These are phyloP conservation scores for Temnothorax ravouxi DNA, from an alignment of 2,888 invertebrate species.

Conservation along the genomic window DNA sequence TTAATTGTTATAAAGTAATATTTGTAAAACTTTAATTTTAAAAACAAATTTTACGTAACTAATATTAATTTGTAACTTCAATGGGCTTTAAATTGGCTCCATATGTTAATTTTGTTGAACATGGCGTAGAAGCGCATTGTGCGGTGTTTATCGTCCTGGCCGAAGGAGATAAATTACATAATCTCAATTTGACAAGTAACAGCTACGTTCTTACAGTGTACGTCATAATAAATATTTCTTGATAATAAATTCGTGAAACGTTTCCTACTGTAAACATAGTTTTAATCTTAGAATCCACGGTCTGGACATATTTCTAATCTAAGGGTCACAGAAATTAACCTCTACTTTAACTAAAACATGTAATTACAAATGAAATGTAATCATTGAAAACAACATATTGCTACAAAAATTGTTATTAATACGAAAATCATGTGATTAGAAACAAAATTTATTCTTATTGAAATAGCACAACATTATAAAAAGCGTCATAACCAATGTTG, in stretches of 20 bases:
- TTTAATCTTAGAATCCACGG: background rate
- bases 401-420: background rate
- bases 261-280: background rate
- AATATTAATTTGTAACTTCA: background rate
- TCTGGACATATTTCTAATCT: background rate
- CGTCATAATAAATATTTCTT: conserved; percentile 1
- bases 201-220: background rate
- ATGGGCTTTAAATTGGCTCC: background rate
- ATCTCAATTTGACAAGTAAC: conserved; percentile 10
- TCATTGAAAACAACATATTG: background rate
- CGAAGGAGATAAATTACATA: conserved; percentile 34
- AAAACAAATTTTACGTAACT: background rate
- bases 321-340: conserved; percentile 5
- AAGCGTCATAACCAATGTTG: background rate
- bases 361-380: background rate
- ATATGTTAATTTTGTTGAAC: background rate
- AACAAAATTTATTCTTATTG: background rate
- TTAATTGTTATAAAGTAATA: background rate
- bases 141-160: background rate
- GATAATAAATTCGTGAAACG: background rate
- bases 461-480: background rate
- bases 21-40: background rate
- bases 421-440: background rate
- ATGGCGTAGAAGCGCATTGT: background rate
- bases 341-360: background rate